Evolutionary conservation across 2,113 vertebrate species (phyloP), one percentile per base, ranked within the genome.

Genomic region (Ammospiza caudacuta): DNA sequence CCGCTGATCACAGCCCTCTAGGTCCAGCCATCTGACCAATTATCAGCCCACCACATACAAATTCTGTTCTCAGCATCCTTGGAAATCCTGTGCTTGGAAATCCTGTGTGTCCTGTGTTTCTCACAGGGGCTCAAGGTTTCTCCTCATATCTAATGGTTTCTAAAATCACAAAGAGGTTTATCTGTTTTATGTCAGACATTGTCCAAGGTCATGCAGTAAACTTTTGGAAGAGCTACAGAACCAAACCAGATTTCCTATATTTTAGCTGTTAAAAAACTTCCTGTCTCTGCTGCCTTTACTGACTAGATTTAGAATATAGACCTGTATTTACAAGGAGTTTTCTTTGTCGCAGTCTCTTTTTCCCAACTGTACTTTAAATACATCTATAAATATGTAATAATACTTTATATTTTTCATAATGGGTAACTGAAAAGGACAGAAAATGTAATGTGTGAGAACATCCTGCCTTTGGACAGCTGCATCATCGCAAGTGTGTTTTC

Each of bases 401-500:
- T 54, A 35, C 37, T 78, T 69, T 18, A 12, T 83, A 37, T 73
- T 89, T 84, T 95, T 43, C 59, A n/a, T 64, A n/a, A 4, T 25
- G 74, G 17, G 15, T 82, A 69, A 62, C 62, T 69, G 46, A 66
- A 95, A 84, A 87, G 77, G 69, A 43, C 75, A 82, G 77, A 78
- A 87, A 51, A 82, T 3, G 1, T 76, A 83, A 23, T 2, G 31
- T 3, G 0, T 91, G 81, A 85, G 87, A 95, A 83, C 46, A 88
- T 85, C 74, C 81, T 85, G 75, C 81, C 39, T 94, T 92, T 1
- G 7, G 43, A 94, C 67, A 94, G 67, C 95, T 95, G 78, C 78
- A 58, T 87, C 70, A 19, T 83, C 62, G 54, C 70, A 85, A 94
- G 28, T 20, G 12, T 19, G 1, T 83, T 97, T 85, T 73, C 46